These are phyloP conservation scores for Zaprionus camerounensis DNA, from an alignment of 1,140 invertebrate species.

Conservation along the genomic window DNA sequence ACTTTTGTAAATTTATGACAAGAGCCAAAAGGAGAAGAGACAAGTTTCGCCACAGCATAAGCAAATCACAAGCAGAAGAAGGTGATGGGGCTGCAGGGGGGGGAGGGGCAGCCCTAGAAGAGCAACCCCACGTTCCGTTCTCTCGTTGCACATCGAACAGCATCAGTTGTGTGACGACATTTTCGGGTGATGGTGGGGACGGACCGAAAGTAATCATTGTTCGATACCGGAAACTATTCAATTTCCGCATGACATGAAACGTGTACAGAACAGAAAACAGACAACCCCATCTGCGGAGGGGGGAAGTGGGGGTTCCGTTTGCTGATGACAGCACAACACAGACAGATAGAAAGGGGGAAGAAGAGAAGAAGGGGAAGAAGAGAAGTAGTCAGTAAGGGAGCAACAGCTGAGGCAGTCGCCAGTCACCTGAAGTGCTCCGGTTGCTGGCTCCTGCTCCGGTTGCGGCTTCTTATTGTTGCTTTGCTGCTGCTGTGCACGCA, in stretches of 20 bases:
- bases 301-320: neutral
- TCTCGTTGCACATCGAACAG: conserved; percentile 17
- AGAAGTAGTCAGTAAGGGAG: neutral
- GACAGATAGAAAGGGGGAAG: neutral
- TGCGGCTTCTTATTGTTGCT: conserved; percentile 22
- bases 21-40: neutral
- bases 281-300: neutral
- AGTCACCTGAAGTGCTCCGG: conserved; percentile 10
- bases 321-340: conserved; percentile 2
- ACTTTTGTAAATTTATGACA: conserved; percentile 45
- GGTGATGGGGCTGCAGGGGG: neutral
- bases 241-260: conserved; percentile 79
- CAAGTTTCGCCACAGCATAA: conserved; percentile 1
- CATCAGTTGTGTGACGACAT: conserved; percentile 37
- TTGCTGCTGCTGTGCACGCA: conserved; percentile 12
- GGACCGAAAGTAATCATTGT: conserved; percentile 74
- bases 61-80: neutral
- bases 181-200: neutral
- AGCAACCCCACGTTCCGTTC: neutral
- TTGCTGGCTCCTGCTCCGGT: neutral
- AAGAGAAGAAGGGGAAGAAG: neutral
- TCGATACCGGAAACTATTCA: conserved; percentile 83
- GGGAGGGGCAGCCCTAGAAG: neutral
- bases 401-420: neutral
- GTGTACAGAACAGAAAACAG: conserved; percentile 53